A percentile compares a stretch with the other conserved stretches of the same genome.
These are phyloP conservation scores for Falco cherrug DNA, from an alignment of 2,797 vertebrate genomes.

Conservation along the genomic window DNA sequence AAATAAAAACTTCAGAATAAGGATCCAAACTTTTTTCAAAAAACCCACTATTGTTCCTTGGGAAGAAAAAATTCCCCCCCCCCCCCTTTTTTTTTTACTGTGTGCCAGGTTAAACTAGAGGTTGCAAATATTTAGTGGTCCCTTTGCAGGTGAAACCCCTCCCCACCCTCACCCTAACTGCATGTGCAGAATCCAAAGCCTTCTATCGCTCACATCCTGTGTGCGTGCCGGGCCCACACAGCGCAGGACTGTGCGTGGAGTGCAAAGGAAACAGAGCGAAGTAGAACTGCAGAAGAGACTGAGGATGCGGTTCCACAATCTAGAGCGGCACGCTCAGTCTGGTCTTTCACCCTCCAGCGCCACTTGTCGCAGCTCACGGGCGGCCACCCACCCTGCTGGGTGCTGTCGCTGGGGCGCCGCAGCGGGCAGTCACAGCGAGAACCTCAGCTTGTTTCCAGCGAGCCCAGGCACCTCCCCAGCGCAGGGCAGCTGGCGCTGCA, in stretches of 20 bases:
- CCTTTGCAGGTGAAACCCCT: background rate
- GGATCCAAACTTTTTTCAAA: background rate
- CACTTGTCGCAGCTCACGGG: background rate
- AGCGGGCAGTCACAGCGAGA: background rate
- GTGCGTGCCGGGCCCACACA: background rate
- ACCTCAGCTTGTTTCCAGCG: background rate
- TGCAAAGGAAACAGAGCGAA: background rate
- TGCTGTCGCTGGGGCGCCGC: background rate
- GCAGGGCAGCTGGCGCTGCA: fast-evolving
- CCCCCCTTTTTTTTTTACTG: background rate
- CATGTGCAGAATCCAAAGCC: background rate
- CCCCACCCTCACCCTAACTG: background rate
- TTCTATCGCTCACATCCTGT: background rate
- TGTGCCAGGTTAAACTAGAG: background rate
- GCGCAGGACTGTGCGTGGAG: background rate
- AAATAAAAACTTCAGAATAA: background rate
- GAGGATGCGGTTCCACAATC: background rate
- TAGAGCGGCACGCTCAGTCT: background rate
- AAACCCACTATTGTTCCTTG: fast-evolving
- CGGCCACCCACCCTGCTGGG: fast-evolving
- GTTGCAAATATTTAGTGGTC: background rate
- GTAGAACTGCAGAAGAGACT: background rate
- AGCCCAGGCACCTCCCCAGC: fast-evolving
- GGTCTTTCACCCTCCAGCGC: too few relatives aligned
- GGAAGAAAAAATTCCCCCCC: background rate